Percentiles rank a stretch among this genome's conserved stretches.
Evolutionary conservation across 2,888 invertebrate genomes (phyloP).

Genomic region (Sinhomidia bicolor): DNA sequence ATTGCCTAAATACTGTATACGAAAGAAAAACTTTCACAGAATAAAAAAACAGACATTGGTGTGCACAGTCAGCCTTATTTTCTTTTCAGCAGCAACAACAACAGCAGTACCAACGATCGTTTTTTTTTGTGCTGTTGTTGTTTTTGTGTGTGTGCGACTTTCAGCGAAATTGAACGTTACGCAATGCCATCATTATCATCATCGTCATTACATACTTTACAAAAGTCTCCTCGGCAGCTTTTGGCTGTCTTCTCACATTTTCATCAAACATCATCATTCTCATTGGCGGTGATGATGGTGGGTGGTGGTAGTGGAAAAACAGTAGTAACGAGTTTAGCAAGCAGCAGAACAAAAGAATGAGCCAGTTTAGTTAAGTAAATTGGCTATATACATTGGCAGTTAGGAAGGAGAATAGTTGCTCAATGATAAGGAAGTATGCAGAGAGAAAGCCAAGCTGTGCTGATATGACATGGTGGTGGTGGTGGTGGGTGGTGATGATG

Average conservation of each 20-base stretch:
- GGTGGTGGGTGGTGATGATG: background rate
- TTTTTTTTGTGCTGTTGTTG: too few species aligned
- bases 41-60: too few species aligned
- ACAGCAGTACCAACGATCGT: too few species aligned
- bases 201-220: too few species aligned
- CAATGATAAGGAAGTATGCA: background rate
- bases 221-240: background rate
- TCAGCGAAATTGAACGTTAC: background rate
- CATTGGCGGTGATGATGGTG: background rate
- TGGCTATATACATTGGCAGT: too few species aligned
- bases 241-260: constrained; percentile 42
- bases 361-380: constrained; percentile 5
- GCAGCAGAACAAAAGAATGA: background rate
- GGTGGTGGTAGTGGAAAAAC: too few species aligned
- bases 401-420: background rate
- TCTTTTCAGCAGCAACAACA: too few species aligned
- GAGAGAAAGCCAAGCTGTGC: background rate
- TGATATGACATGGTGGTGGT: background rate
- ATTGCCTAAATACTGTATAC: too few species aligned
- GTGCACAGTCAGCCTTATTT: too few species aligned
- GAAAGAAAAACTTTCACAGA: too few species aligned
- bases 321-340: too few species aligned
- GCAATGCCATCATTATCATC: background rate
- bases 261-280: constrained; percentile 49
- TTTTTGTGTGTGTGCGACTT: too few species aligned